Percentiles rank a stretch among this genome's conserved stretches.
Evolutionary conservation across 2,113 vertebrate species (phyloP).

Genomic region (Rana temporaria): DNA sequence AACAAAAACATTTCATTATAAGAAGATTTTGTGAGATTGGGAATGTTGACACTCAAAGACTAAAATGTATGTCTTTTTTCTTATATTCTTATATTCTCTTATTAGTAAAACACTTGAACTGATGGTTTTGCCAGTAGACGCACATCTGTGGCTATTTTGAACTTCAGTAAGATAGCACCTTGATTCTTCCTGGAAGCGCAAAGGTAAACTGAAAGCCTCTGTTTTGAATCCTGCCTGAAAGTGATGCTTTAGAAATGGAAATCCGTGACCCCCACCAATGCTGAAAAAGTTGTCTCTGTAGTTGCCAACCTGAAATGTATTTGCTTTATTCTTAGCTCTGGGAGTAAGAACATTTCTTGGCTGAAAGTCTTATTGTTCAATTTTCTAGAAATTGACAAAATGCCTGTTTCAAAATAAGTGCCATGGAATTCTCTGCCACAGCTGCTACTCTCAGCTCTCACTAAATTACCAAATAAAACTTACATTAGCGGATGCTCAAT

Average conservation of each 20-base stretch:
- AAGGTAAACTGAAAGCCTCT: not conserved
- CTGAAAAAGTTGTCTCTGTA: not conserved
- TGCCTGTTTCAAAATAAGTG: constrained; percentile 34
- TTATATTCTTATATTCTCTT: no score
- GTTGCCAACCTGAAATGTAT: constrained; percentile 8
- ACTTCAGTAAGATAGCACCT: no score
- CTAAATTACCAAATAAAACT: constrained; percentile 1
- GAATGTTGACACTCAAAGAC: no score
- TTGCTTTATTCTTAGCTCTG: constrained; percentile 14
- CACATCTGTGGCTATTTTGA: no score
- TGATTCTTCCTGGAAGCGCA: not conserved
- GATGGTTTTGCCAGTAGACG: no score
- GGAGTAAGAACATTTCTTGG: constrained; percentile 21
- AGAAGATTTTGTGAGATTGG: no score
- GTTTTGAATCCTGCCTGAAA: not conserved
- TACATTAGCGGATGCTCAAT: not conserved
- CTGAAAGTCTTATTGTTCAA: constrained; percentile 24
- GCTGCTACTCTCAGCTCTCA: constrained; percentile 3
- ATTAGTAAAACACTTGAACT: no score
- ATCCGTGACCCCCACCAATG: not conserved
- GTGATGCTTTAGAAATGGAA: not conserved
- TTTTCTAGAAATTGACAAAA: constrained; percentile 37
- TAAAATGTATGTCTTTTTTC: no score
- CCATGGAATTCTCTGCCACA: constrained; percentile 12
- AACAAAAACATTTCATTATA: no score